A percentile compares a stretch with the other conserved stretches of the same genome.
Conservation (phyloP, 2,113 vertebrate genomes). For the Corvus hawaiiensis region DNA sequence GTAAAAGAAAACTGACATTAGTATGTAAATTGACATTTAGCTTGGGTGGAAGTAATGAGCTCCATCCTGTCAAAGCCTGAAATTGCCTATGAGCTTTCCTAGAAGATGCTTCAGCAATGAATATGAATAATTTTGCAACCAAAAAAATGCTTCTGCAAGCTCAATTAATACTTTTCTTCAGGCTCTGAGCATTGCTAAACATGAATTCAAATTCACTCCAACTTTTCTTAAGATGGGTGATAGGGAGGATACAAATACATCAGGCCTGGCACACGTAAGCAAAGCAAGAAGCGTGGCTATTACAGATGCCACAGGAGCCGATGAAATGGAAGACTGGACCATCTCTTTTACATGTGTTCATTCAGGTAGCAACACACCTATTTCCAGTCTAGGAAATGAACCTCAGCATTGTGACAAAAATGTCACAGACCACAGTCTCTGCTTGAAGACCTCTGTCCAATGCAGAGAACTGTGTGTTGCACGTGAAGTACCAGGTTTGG, state of each 20-base stretch:
- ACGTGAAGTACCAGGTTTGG: background rate
- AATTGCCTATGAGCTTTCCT: background rate
- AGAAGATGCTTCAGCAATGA: conserved; percentile 21
- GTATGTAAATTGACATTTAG: conserved; percentile 28
- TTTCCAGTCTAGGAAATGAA: background rate
- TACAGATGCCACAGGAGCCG: background rate
- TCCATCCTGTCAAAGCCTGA: conserved; percentile 5
- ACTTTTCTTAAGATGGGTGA: background rate
- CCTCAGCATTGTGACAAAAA: background rate
- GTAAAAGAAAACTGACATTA: conserved; percentile 14
- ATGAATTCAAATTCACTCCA: background rate
- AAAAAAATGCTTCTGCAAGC: background rate
- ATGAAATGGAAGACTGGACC: background rate
- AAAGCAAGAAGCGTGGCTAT: background rate
- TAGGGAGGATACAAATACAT: background rate
- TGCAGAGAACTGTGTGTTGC: background rate
- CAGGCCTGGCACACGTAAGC: background rate
- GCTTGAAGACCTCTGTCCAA: background rate
- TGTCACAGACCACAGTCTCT: background rate
- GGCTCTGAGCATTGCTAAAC: background rate
- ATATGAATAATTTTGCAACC: background rate
- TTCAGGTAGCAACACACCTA: background rate
- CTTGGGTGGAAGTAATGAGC: conserved; percentile 30
- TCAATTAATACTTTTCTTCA: conserved; percentile 32
- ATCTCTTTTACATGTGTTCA: background rate